Percentiles rank a stretch among this genome's conserved stretches.
Conservation (phyloP, 2,113 vertebrate species). For the Brienomyrus longianalis region DNA sequence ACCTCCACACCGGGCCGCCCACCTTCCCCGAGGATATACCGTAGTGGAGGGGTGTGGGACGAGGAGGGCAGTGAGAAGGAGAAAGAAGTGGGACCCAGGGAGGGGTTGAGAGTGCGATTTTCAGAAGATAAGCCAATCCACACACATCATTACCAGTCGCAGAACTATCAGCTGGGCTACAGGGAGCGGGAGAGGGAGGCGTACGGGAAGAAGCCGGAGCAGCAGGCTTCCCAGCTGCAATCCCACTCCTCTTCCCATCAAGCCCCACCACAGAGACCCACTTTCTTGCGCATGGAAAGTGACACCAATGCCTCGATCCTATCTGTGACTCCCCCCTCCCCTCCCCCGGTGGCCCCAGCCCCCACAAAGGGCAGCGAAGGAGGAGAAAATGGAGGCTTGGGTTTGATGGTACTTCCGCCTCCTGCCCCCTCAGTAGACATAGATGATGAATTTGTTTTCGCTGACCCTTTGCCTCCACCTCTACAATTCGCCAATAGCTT, state of each 20-base stretch:
- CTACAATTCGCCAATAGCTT: constrained; percentile 84
- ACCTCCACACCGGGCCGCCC: constrained; percentile 56
- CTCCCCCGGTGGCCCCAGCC: constrained; percentile 30
- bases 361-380: constrained; percentile 28
- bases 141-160: constrained; percentile 46
- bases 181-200: constrained; percentile 38
- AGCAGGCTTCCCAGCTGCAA: constrained; percentile 32
- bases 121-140: constrained; percentile 54
- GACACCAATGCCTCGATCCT: constrained; percentile 46
- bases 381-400: constrained; percentile 47
- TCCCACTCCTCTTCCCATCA: constrained; percentile 50
- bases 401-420: constrained; percentile 75
- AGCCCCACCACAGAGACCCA: constrained; percentile 53
- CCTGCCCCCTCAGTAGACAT: constrained; percentile 80
- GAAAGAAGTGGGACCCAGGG: constrained; percentile 48
- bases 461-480: constrained; percentile 80
- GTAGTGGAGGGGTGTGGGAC: constrained; percentile 44
- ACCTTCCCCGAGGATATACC: constrained; percentile 60
- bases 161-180: constrained; percentile 45
- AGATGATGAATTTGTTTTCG: constrained; percentile 85
- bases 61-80: constrained; percentile 32
- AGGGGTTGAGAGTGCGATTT: constrained; percentile 67
- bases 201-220: constrained; percentile 51
- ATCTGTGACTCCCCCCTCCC: constrained; percentile 52
- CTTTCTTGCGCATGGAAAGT: constrained; percentile 59